phyloP scores from a whole-genome alignment of 1,140 invertebrate genomes.

The Ditylenchus dipsaci region DNA sequence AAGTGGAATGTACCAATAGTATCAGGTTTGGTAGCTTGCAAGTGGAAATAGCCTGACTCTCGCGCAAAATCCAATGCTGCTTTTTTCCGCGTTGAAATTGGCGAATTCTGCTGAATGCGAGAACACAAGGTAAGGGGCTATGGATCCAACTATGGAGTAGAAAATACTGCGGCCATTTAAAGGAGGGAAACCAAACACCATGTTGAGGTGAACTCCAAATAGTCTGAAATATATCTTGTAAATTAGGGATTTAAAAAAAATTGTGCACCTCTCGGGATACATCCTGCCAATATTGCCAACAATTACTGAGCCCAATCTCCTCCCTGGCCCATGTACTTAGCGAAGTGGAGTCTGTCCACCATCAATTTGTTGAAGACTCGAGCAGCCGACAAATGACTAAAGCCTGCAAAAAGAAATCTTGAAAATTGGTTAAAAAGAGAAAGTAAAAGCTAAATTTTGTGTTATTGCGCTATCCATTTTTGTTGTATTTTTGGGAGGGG shows the following conservation, averaged over 20 bases:
- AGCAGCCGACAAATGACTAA: slow-evolving; percentile 63
- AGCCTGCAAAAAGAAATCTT: no score
- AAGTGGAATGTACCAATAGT: slow-evolving; percentile 83
- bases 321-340: slow-evolving; percentile 75
- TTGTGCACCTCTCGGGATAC: slow-evolving; percentile 64
- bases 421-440: neutral
- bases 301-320: slow-evolving; percentile 63
- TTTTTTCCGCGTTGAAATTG: slow-evolving; percentile 65
- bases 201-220: slow-evolving; percentile 62
- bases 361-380: slow-evolving; percentile 78
- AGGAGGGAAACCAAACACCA: slow-evolving; percentile 65
- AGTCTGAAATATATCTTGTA: neutral
- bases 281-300: slow-evolving; percentile 64
- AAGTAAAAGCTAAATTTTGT: neutral
- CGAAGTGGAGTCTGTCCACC: slow-evolving; percentile 68
- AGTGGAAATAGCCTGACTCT: slow-evolving; percentile 70
- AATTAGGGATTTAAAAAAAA: slow-evolving; percentile 63
- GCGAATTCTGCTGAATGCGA: slow-evolving; percentile 62
- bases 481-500: neutral
- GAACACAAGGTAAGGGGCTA: slow-evolving; percentile 62
- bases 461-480: neutral
- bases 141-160: slow-evolving; percentile 57
- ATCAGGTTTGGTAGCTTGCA: no score
- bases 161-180: slow-evolving; percentile 63
- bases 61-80: slow-evolving; percentile 63